Evolutionary conservation across 2,113 vertebrate genomes (phyloP), one percentile per base, ranked within the genome.

Genomic region (Damaliscus lunatus): DNA sequence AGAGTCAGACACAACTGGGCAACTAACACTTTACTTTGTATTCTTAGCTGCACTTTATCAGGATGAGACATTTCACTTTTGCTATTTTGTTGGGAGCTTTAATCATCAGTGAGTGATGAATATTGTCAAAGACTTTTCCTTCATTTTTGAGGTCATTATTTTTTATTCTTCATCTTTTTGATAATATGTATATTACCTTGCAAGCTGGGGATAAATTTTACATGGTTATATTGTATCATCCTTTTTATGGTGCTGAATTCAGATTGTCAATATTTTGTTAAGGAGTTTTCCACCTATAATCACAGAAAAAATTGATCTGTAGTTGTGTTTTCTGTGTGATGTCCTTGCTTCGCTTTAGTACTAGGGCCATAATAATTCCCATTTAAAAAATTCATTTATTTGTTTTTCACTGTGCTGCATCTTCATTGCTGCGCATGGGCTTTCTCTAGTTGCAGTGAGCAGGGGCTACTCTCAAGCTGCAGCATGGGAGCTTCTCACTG

Each of bases 161-260:
- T 83, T 33, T n/a, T 78, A 36, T n/a, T 43, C n/a, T 94, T 94
- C 31, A 91, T 50, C 23, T 84, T 85, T 77, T 36, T 53, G 80
- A 53, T 48, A 78, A 78, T 84, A 8, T 0, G 0, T n/a, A n/a
- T 53, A 85, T 85, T 71, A 85, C 1, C 15, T 88, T 60, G 13
- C n/a, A 92, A 16, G 59, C 3, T 2, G 36, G 2, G 48, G n/a
- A 21, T 77, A 59, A 52, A 80, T 31, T 27, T 59, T n/a, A 80
- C 4, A 33, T 27, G 40, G 48, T 57, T 78, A 12, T 2, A 84
- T 2, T 67, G 7, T 40, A 46, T 71, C 23, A 31, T 59, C 8
- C 13, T 64, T 83, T 77, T 50, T 14, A 81, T 27, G 33, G 40
- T 36, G 7, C 5, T 88, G n/a, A 23, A 80, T 71, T 92, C 29